Percentiles rank a stretch among this genome's conserved stretches.
These are phyloP conservation scores for Passerculus sandwichensis DNA, from an alignment of 2,797 vertebrate species.

Conservation along the genomic window DNA sequence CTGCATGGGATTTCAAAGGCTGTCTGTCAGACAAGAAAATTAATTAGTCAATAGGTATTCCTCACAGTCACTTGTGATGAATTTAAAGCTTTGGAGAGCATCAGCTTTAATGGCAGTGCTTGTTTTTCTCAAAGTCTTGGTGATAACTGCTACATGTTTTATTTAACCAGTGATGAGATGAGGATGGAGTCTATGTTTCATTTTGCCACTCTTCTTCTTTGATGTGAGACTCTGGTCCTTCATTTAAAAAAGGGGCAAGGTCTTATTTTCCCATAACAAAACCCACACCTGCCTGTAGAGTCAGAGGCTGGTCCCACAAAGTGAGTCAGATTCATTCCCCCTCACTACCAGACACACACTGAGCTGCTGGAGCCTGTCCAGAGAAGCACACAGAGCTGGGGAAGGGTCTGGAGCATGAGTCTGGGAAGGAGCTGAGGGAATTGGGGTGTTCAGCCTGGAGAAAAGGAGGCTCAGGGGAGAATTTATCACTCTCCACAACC, in stretches of 20 bases:
- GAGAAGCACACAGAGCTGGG: not conserved
- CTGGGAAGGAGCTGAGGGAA: not conserved
- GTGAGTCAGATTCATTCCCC: not conserved
- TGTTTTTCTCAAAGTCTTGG: not conserved
- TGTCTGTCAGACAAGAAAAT: slow-evolving; percentile 21
- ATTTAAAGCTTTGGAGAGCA: not conserved
- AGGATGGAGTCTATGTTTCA: not conserved
- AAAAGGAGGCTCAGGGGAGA: not conserved
- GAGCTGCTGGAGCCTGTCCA: not conserved
- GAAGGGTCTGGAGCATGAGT: not conserved
- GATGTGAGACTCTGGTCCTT: rapidly evolving
- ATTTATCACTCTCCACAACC: not conserved
- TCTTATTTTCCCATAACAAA: not conserved
- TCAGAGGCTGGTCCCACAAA: not conserved
- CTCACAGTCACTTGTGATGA: not conserved
- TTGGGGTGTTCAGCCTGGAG: not conserved
- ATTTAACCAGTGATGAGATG: not conserved
- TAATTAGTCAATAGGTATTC: not conserved
- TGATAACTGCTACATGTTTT: not conserved
- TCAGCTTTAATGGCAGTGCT: not conserved
- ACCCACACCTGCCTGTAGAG: not conserved
- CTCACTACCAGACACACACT: not conserved
- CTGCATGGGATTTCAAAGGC: not conserved
- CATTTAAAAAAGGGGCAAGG: not conserved
- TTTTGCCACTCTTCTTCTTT: not conserved